A percentile compares a stretch with the other conserved stretches of the same genome.
These are phyloP conservation scores for Turritopsis rubra DNA, from an alignment of 30 jellyfish, hydroid and myxozoan species.

Conservation along the genomic window DNA sequence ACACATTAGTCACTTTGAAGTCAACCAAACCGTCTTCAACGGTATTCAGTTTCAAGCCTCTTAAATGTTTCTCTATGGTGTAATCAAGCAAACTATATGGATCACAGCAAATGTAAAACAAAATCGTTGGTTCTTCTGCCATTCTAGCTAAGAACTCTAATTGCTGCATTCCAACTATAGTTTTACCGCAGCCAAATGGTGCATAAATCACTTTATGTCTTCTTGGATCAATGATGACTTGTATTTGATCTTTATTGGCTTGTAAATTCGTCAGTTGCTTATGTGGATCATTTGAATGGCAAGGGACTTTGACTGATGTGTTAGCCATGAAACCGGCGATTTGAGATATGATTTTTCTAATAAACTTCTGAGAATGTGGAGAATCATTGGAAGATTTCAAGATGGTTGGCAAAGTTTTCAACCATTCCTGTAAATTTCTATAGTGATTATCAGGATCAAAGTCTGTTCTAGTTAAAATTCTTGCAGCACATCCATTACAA, in stretches of 20 bases:
- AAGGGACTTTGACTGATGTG: background rate
- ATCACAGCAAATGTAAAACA: background rate
- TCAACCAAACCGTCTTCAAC: background rate
- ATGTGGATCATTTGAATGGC: background rate
- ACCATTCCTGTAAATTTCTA: background rate
- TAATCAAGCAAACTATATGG: background rate
- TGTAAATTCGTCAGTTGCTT: background rate
- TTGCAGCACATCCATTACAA: background rate
- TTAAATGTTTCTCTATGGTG: background rate
- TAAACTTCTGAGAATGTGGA: background rate
- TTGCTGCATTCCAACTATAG: background rate
- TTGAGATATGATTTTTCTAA: background rate
- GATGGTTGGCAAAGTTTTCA: background rate
- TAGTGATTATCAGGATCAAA: background rate
- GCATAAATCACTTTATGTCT: background rate
- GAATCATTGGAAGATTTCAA: background rate
- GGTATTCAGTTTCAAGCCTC: background rate
- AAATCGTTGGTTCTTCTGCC: background rate
- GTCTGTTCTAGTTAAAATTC: background rate
- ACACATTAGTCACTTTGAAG: background rate
- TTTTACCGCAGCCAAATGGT: background rate
- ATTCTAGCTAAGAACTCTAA: background rate
- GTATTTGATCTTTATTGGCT: background rate
- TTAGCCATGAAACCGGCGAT: background rate
- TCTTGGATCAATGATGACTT: background rate